Evolutionary conservation across 2,797 vertebrate species (phyloP).

Genomic region (Gallinago stenura): DNA sequence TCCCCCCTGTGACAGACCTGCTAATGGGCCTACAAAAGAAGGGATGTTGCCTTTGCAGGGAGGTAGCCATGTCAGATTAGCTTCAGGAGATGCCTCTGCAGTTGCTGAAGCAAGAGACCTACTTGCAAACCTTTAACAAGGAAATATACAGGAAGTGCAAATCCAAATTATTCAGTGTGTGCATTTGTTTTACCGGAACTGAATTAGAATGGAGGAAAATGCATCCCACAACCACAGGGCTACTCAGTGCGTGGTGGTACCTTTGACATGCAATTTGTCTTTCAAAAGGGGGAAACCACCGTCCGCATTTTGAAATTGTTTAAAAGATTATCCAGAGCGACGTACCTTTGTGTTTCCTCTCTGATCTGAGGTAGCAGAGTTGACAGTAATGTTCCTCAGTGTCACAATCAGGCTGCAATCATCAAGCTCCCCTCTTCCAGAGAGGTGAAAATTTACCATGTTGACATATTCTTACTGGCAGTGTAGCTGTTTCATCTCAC

Average conservation of each 20-base stretch:
- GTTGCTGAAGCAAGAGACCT: background rate
- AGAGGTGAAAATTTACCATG: conserved; percentile 11
- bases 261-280: conserved; percentile 51
- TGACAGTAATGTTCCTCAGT: background rate
- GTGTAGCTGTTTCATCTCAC: conserved; percentile 27
- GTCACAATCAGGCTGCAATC: conserved; percentile 22
- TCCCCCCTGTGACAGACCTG: background rate
- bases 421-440: conserved; percentile 44
- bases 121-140: background rate
- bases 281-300: background rate
- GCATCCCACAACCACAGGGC: background rate
- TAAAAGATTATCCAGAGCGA: conserved; percentile 36
- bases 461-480: conserved; percentile 33
- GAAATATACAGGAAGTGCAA: background rate
- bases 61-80: background rate
- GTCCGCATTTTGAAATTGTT: conserved; percentile 10
- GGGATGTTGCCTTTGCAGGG: background rate
- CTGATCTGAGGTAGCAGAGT: background rate
- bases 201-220: conserved; percentile 24
- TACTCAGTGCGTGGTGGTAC: conserved; percentile 9
- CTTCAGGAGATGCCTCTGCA: background rate
- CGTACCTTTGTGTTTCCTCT: conserved; percentile 39
- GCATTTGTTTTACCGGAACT: conserved; percentile 10
- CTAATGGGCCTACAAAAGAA: background rate
- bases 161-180: background rate